phyloP scores from a whole-genome alignment of 1,140 invertebrate genomes.

The Oncopodura yosiiana region DNA sequence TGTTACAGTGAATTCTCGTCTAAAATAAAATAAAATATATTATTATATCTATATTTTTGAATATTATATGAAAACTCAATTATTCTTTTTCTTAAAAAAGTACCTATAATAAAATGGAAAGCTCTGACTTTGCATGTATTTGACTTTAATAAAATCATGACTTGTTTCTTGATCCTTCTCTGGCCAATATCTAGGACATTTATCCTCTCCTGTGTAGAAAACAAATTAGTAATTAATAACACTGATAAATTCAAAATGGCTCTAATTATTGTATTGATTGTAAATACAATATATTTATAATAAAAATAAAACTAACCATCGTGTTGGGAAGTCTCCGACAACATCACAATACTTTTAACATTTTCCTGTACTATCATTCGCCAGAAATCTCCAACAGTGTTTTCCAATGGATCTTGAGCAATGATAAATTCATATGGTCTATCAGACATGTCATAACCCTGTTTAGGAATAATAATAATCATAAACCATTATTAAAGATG shows the following conservation, averaged over 20 bases:
- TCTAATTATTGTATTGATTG: too few relatives aligned
- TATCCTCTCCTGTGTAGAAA: constrained; percentile 57
- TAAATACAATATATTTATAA: neutral
- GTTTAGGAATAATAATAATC: constrained; percentile 15
- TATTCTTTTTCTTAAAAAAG: too few relatives aligned
- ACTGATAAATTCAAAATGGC: too few relatives aligned
- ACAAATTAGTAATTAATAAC: constrained; percentile 52
- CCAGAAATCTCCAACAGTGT: constrained; percentile 89
- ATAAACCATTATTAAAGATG: constrained; percentile 5
- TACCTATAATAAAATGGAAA: constrained; percentile 78
- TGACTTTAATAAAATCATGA: constrained; percentile 73
- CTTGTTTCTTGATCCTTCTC: constrained; percentile 67
- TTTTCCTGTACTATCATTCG: constrained; percentile 90
- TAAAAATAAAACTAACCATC: constrained; percentile 39
- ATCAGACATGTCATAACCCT: constrained; percentile 73
- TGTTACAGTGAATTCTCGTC: constrained; percentile 67
- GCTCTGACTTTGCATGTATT: constrained; percentile 75
- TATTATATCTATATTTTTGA: too few relatives aligned
- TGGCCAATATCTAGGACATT: constrained; percentile 81
- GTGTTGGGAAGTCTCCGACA: constrained; percentile 86
- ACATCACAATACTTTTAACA: constrained; percentile 83
- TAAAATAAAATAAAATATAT: too few relatives aligned
- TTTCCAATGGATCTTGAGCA: constrained; percentile 84
- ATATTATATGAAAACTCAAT: too few relatives aligned
- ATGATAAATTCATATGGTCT: constrained; percentile 93